Evolutionary conservation across 2,888 invertebrate genomes (phyloP).

Genomic region (Thymelicus acteon): DNA sequence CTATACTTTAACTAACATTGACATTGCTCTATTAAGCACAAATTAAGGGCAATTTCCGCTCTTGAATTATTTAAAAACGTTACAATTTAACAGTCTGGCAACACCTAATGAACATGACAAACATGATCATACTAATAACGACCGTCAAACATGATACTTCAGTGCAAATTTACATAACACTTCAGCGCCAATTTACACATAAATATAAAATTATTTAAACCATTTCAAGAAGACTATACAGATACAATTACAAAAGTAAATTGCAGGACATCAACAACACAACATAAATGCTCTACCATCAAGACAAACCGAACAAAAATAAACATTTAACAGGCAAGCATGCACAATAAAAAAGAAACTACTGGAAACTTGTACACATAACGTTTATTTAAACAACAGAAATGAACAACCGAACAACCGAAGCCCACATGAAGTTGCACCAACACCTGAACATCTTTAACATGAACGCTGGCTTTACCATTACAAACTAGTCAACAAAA

Average conservation of each 20-base stretch:
- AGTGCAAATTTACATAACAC: slow-evolving; percentile 28
- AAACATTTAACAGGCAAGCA: slow-evolving; percentile 76
- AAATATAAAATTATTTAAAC: slow-evolving; percentile 38
- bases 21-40: slow-evolving; percentile 56
- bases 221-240: slow-evolving; percentile 38
- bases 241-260: slow-evolving; percentile 38
- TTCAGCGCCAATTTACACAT: slow-evolving; percentile 33
- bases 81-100: slow-evolving; percentile 50
- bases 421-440: slow-evolving; percentile 57
- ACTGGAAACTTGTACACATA: slow-evolving; percentile 45
- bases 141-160: slow-evolving; percentile 4
- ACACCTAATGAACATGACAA: slow-evolving; percentile 42
- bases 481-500: slow-evolving; percentile 2
- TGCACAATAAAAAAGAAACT: slow-evolving; percentile 75
- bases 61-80: slow-evolving; percentile 52
- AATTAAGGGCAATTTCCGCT: slow-evolving; percentile 58
- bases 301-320: slow-evolving; percentile 55
- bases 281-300: slow-evolving; percentile 51
- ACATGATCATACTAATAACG: slow-evolving; percentile 25
- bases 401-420: slow-evolving; percentile 54
- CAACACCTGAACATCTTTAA: slow-evolving; percentile 66
- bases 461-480: slow-evolving; percentile 59
- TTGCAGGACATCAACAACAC: slow-evolving; percentile 39
- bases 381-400: slow-evolving; percentile 41
- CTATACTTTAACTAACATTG: slow-evolving; percentile 49